Base-by-base conservation (phyloP, 1,140 invertebrate species). In the Drosophila rhopaloa region DNA sequence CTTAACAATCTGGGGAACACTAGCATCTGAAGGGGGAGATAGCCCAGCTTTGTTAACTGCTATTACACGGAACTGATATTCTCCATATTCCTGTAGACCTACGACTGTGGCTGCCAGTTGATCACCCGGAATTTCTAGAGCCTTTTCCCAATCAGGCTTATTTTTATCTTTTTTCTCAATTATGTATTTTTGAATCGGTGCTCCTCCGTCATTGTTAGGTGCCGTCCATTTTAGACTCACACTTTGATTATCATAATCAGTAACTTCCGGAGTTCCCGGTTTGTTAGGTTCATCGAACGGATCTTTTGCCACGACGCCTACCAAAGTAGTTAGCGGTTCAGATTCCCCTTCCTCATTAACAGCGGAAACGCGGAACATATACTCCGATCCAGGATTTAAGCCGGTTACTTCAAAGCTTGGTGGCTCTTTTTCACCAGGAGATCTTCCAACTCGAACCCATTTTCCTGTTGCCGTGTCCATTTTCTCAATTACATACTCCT, bases 121-220 rank as follows among this genome's bases (percentile, higher is more conserved):
- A 76, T 95, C 95, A n/a, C 97, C 97, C 65, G 97, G 95, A 0
- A 98, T 96, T 94, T 98, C 96, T 81, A 97, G 94, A 41, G 96
- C 97, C 91, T 98, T 97, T 93, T 98, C 97, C 98, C 98, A 99
- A 68, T 98, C 97, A 9, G 95, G 93, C 27, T 96, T 94, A 79
- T 97, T 96, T 93, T 99, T 96, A 88, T 98, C 97, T 92, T 98
- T 98, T 94, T 99, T 99, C 93, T 99, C 98, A 82, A 99, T 97
- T 51, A 99, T 97, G 92, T 99, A 99, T 93, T 98, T 98, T 81
- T 97, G 96, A 84, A 99, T 97, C 7, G 98, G 97, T 27, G 98
- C 96, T 24, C 99, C 99, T 63, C 98, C 98, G 93, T 99, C 98
- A 65, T 93, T 95, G 51, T 94, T 94, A n/a, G 99, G 98, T 13